Base-by-base conservation (phyloP, 2,797 vertebrate species). In the Salmo trutta region DNA sequence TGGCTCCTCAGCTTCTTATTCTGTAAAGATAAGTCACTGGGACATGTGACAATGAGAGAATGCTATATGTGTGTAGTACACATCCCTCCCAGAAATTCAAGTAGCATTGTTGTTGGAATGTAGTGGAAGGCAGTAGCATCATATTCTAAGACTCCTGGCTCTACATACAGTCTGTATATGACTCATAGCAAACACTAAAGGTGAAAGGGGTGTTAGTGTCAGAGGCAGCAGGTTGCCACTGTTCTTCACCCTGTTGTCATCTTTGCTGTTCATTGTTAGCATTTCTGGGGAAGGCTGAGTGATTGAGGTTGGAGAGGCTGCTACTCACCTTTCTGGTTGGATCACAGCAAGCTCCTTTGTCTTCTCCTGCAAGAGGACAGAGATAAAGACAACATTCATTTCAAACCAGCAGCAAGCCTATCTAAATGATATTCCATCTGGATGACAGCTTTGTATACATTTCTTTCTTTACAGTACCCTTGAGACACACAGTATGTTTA, bases 281-380 rank as follows among this genome's bases (percentile, higher is more conserved):
- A 77, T 83, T 86, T 88, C 71, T 87, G 75, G 78, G 77, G 17
- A 47, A 21, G 6, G 73, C 33, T 75, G 16, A 75, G 80, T 16
- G 69, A 75, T 59, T 54, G 54, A 19, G 4, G 47, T 67, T 74
- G 59, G 51, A 83, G 59, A 75, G 8, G 77, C 69, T 80, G 77
- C 71, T 80, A 89, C 94, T 94, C 83, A 95, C 95, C 5, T 88
- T 82, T 95, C 94, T 77, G 93, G 83, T 76, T 95, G 94, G 62
- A 92, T 85, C 0, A 87, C 89, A 31, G 95, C 93, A 0, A 95
- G 91, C 27, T 94, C 89, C 76, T 94, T 95, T 70, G 93, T 95
- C 86, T 93, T 94, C 79, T 94, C 95, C 95, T 95, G 77, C 21
- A 78, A 77, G 17, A 47, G 36, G 79, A 75, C 17, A 81, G 7